These are phyloP conservation scores for Eciton burchellii DNA, from an alignment of 1,140 invertebrate genomes.

Conservation along the genomic window DNA sequence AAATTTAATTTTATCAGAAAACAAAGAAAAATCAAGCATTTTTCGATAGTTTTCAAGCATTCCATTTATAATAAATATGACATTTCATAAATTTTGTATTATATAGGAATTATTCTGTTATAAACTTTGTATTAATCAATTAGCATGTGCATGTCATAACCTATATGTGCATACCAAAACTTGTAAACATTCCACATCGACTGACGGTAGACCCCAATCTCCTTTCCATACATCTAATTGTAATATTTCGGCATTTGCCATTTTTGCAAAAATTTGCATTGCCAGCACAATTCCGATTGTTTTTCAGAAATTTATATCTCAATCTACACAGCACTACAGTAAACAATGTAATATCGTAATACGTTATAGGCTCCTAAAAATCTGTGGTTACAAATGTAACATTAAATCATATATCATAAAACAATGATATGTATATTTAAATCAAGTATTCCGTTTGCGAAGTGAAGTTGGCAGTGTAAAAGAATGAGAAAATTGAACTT, in stretches of 20 bases:
- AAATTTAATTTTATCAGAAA: background rate
- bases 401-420: too few species aligned
- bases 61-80: background rate
- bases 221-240: slow-evolving; percentile 92
- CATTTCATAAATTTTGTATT: too few species aligned
- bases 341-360: slow-evolving; percentile 5
- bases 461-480: too few species aligned
- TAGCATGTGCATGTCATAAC: slow-evolving; percentile 22
- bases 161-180: slow-evolving; percentile 88
- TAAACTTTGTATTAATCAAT: slow-evolving; percentile 5
- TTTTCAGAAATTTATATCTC: background rate
- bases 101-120: background rate
- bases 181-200: slow-evolving; percentile 92
- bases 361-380: background rate
- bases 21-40: background rate
- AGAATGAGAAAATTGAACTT: too few species aligned
- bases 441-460: too few species aligned
- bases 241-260: slow-evolving; percentile 37
- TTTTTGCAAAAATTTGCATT: slow-evolving; percentile 29
- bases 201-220: slow-evolving; percentile 93
- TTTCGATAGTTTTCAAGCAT: background rate
- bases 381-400: too few species aligned
- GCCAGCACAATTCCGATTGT: background rate
- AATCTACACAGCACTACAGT: background rate
- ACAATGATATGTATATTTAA: too few species aligned